Evolutionary conservation across 2,797 vertebrate species (phyloP), one percentile per base, ranked within the genome.

Genomic region (Coccyzus lansbergi): DNA sequence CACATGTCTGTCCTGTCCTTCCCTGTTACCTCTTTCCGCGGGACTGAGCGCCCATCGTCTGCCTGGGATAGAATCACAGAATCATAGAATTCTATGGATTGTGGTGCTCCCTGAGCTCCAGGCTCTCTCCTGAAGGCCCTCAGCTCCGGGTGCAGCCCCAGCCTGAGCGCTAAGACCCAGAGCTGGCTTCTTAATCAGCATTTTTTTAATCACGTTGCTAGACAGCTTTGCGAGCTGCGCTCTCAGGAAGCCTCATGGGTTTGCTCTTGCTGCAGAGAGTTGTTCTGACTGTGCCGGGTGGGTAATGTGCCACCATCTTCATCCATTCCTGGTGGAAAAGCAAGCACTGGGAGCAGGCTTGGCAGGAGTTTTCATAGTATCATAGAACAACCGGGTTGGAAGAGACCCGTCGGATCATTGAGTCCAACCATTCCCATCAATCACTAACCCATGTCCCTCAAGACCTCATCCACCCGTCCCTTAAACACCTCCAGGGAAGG

Each of bases 241-340:
- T 65, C 15, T 4, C 36, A n/a, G 59, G 58, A 71, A 48, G n/a
- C 42, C 4, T 0, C 2, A 0, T 8, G 53, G 24, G 12, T 58
- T 82, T 40, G 59, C 33, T 28, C 28, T n/a, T 25, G 65, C 53
- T 72, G 44, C 55, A 28, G 38, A 52, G 49, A 33, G 36, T 48
- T 38, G 21, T 42, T 53, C n/a, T 31, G 25, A 20, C 34, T 51
- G 52, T 17, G 40, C 64, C 42, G 1, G 1, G 25, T 15, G 13
- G 44, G 38, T 18, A 48, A 44, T 1, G 0, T 44, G 31, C 52
- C 83, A 53, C 56, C 18, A 8, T 36, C 56, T 28, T 36, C 29
- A 22, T 25, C 69, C 34, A 9, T n/a, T 9, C 2, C 0, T 25
- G 12, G 18, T 55, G 46, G 52, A 49, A 70, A 62, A 69, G 10